Conservation (phyloP, 2,113 vertebrate genomes). For the Petromus typicus region DNA sequence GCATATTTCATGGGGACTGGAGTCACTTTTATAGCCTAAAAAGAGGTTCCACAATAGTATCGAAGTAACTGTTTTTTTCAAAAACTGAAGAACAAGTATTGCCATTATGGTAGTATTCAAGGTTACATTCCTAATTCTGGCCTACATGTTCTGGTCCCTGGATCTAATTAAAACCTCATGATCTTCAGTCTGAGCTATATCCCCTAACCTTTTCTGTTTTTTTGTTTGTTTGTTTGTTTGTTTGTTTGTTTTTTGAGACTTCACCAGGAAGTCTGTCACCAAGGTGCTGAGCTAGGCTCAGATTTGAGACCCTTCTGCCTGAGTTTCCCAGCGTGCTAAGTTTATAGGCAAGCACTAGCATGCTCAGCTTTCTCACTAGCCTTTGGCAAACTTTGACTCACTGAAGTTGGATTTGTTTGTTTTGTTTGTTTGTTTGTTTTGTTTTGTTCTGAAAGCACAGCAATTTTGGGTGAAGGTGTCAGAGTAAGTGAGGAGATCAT, state of each 20-base stretch:
- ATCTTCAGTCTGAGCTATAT: neutral
- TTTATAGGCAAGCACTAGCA: neutral
- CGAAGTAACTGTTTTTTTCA: neutral
- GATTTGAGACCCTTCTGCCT: neutral
- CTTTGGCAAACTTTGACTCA: neutral
- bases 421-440: neutral
- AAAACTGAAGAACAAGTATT: neutral
- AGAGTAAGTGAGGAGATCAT: neutral
- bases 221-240: neutral
- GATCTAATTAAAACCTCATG: neutral
- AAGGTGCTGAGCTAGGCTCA: neutral
- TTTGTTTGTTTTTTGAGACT: neutral
- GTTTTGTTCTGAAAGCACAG: neutral
- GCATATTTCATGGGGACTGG: neutral
- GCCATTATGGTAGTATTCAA: neutral
- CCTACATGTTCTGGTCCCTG: neutral
- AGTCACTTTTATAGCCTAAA: neutral
- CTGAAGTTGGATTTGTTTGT: neutral
- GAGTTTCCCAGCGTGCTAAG: neutral
- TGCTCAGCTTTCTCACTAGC: neutral
- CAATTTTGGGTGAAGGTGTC: rapidly evolving
- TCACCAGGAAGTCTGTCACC: neutral
- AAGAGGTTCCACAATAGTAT: neutral
- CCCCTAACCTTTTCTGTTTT: neutral
- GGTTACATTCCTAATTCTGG: neutral